Evolutionary conservation across 35 echinoderm and acorn worm genomes (phyloP).

Genomic region (Ophiothrix spiculata): DNA sequence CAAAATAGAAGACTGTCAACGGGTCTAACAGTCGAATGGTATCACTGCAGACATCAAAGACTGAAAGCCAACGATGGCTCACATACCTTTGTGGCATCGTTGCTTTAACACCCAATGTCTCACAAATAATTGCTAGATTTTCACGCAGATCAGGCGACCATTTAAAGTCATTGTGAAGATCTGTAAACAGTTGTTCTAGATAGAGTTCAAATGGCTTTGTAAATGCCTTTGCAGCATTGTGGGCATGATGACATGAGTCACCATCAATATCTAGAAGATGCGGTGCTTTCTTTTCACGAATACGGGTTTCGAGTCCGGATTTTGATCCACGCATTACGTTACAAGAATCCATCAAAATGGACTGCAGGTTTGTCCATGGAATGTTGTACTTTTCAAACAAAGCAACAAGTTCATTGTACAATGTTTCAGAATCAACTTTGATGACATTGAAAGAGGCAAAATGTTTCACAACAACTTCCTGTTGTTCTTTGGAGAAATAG

Average conservation of each 20-base stretch:
- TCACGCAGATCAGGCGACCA: conserved; percentile 31
- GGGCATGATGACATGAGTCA: conserved; percentile 67
- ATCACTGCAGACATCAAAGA: conserved; percentile 25
- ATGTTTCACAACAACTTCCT: conserved; percentile 39
- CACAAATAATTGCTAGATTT: conserved; percentile 18
- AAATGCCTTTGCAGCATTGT: conserved; percentile 61
- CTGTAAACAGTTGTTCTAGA: conserved; percentile 23
- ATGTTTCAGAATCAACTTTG: conserved; percentile 25
- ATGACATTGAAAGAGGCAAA: conserved; percentile 37
- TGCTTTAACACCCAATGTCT: conserved; percentile 1
- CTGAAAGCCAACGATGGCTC: conserved; percentile 23
- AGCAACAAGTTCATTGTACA: conserved; percentile 35
- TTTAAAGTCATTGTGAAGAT: conserved; percentile 38
- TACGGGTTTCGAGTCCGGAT: conserved; percentile 40
- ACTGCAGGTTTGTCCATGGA: conserved; percentile 48
- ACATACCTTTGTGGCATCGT: conserved; percentile 23
- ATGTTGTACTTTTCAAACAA: conserved; percentile 40
- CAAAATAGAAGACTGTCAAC: conserved; percentile 22
- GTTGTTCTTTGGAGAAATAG: conserved; percentile 7
- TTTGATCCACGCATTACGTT: conserved; percentile 63
- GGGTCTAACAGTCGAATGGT: conserved; percentile 16
- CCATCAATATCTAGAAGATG: conserved; percentile 73
- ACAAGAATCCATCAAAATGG: conserved; percentile 43
- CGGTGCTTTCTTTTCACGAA: conserved; percentile 34
- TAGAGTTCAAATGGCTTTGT: conserved; percentile 17